Base-by-base conservation (phyloP, 2,113 vertebrate species). In the Saimiri boliviensis region DNA sequence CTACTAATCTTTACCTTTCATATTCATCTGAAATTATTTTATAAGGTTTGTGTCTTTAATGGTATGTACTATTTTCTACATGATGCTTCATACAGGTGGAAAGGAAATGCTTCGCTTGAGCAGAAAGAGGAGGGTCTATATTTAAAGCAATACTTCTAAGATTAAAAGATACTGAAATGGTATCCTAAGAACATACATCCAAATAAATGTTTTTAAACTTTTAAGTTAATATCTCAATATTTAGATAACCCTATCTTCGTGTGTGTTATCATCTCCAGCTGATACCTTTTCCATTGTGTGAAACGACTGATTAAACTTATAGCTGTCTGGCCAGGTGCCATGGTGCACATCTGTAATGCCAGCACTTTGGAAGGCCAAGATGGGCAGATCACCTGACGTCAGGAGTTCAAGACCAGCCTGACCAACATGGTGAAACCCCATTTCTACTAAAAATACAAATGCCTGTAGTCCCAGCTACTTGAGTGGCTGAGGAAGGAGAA, bases 121-220 rank as follows among this genome's bases (percentile, higher is more conserved):
- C 2, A 21, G 52, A 68, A 25, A 37, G 1, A 5, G 1, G 35
- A 74, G 8, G 17, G 37, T 54, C 58, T 5, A 12, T 35, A 2
- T 47, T 91, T 40, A 9, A 88, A 93, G 25, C 9, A 19, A 25
- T 11, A 1, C 0, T 35, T 10, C 3, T 8, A 66, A 32, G 13
- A 70, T 47, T 10, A 40, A 52, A 32, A 35, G 23, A 3, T 10
- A 20, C 32, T 17, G 45, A 23, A 10, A 14, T 2, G n/a, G 8
- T 12, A 1, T 6, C 30, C 30, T 12, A 8, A 4, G 54, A 12
- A 74, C 21, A 1, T 1, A 1, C 0, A 2, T 2, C 21, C 21
- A 32, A 30, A 16, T 25, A 10, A 23, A n/a, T 14, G 37, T 1
- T 14, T 76, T 60, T 32, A 52, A 30, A 27, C 20, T 8, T 74